phyloP scores from a whole-genome alignment of 2,888 invertebrate genomes.

The Coleophora deauratella region DNA sequence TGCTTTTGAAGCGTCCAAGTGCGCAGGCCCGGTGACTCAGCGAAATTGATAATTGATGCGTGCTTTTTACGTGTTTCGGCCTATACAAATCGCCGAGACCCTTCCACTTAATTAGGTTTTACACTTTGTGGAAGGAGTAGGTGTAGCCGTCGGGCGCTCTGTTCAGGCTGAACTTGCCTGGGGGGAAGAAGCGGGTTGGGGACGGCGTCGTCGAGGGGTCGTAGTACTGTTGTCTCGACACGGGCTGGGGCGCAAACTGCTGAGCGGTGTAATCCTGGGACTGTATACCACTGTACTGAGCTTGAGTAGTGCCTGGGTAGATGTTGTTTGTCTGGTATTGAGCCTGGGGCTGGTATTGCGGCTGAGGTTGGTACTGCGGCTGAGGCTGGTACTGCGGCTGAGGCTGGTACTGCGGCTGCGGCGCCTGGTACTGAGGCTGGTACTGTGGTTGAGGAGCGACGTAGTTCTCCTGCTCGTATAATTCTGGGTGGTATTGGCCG shows the following conservation, averaged over 20 bases:
- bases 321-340: slow-evolving; percentile 49
- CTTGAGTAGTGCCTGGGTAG: slow-evolving; percentile 64
- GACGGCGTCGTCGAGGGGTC: slow-evolving; percentile 77
- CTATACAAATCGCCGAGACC: slow-evolving; percentile 52
- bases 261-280: slow-evolving; percentile 44
- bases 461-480: slow-evolving; percentile 63
- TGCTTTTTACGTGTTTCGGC: slow-evolving; percentile 51
- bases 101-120: slow-evolving; percentile 45
- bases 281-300: slow-evolving; percentile 62
- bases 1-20: slow-evolving; percentile 52
- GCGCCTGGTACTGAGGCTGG: slow-evolving; percentile 43
- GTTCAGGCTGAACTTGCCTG: slow-evolving; percentile 89
- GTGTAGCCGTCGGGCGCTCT: slow-evolving; percentile 91
- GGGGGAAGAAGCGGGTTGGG: slow-evolving; percentile 86
- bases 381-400: slow-evolving; percentile 45
- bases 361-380: slow-evolving; percentile 45
- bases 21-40: slow-evolving; percentile 55
- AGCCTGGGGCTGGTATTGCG: slow-evolving; percentile 37
- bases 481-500: slow-evolving; percentile 68
- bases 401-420: slow-evolving; percentile 50
- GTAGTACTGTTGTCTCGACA: slow-evolving; percentile 57
- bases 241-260: slow-evolving; percentile 30
- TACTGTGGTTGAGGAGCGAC: slow-evolving; percentile 51
- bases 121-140: slow-evolving; percentile 85
- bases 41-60: slow-evolving; percentile 60